A percentile compares a stretch with the other conserved stretches of the same genome.
phyloP scores from a whole-genome alignment of 2,888 invertebrate genomes.

The Girardia tigrina region DNA sequence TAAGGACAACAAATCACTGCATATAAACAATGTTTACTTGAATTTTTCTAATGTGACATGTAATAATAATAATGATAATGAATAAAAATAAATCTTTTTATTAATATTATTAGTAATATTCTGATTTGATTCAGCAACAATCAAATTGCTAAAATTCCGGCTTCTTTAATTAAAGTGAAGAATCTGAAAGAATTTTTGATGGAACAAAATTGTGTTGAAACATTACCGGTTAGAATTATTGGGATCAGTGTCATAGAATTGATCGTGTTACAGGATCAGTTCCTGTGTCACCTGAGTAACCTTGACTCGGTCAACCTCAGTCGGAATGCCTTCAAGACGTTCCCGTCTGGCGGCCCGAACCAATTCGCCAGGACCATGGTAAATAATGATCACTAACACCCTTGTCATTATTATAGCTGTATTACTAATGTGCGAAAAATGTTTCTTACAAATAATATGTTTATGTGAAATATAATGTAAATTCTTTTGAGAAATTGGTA shows the following conservation, averaged over 20 bases:
- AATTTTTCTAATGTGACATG: neutral
- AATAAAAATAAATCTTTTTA: neutral
- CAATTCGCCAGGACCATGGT: neutral
- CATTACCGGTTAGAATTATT: neutral
- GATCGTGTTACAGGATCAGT: neutral
- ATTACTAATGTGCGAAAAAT: too few species aligned
- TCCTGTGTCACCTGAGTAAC: neutral
- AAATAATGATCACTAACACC: too few species aligned
- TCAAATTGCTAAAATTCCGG: neutral
- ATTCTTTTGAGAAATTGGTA: too few species aligned
- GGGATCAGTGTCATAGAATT: neutral
- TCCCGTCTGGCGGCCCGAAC: neutral
- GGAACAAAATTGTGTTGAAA: constrained; percentile 9
- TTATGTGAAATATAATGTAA: too few species aligned
- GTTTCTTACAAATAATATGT: too few species aligned
- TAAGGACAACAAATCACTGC: constrained; percentile 23
- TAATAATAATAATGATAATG: neutral
- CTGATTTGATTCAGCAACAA: neutral
- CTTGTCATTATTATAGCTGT: too few species aligned
- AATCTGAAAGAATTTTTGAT: constrained; percentile 5
- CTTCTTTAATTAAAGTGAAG: neutral
- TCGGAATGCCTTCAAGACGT: constrained; percentile 8
- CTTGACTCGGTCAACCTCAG: neutral
- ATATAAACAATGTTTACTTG: neutral
- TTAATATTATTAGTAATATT: too few species aligned